Conservation (phyloP, 2,113 vertebrate genomes). For the Poeciliopsis prolifica region DNA sequence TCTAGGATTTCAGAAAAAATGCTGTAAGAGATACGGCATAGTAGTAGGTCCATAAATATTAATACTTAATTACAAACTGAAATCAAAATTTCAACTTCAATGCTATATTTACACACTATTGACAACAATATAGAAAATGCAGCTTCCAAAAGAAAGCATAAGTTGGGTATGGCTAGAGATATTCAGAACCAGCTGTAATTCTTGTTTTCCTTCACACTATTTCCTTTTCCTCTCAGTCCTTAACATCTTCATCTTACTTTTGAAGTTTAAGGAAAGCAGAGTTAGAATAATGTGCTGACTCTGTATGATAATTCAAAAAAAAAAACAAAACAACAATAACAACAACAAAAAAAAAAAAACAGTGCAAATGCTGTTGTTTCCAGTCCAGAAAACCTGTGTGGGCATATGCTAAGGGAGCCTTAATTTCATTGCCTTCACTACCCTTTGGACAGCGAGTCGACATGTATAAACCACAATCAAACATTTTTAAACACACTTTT, state of each 20-base stretch:
- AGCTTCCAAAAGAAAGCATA: neutral
- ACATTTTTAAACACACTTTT: neutral
- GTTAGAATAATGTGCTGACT: no score
- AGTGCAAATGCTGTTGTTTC: no score
- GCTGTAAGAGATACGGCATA: no score
- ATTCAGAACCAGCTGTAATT: neutral
- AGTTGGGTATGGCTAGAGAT: neutral
- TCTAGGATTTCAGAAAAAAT: no score
- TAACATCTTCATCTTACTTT: neutral
- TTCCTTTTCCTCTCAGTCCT: neutral
- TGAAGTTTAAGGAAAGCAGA: neutral
- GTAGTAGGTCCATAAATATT: no score
- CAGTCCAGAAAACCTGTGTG: no score
- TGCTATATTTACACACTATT: neutral
- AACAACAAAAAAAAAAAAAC: no score
- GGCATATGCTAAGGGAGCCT: no score
- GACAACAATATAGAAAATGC: neutral
- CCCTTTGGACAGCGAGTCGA: neutral
- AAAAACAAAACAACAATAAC: no score
- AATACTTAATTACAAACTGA: no score
- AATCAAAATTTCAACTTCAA: neutral
- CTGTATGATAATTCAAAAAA: no score
- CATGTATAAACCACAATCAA: neutral
- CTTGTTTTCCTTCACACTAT: neutral
- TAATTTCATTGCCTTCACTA: neutral